Evolutionary conservation across 2,113 vertebrate species (phyloP).

Genomic region (Leucosticte australis): DNA sequence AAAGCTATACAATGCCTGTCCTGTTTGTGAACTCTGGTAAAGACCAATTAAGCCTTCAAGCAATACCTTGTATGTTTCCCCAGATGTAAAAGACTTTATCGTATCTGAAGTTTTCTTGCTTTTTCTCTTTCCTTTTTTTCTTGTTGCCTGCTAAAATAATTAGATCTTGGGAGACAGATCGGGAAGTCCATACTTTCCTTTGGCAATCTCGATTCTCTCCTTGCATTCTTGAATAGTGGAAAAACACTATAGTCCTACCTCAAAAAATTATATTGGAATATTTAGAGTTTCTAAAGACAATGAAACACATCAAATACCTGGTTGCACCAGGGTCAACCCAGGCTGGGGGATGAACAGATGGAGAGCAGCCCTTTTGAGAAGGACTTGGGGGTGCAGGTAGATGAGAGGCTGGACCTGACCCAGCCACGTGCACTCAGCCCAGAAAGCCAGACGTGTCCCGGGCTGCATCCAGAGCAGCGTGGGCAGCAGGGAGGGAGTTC

Average conservation of each 20-base stretch:
- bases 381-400: too few relatives aligned
- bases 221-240: not conserved
- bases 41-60: conserved; percentile 11
- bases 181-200: not conserved
- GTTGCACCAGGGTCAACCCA: not conserved
- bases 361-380: fast-evolving
- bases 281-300: not conserved
- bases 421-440: not conserved
- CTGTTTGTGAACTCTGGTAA: conserved; percentile 34
- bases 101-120: not conserved
- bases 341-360: fast-evolving
- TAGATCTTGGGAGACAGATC: not conserved
- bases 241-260: not conserved
- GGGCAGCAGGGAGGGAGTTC: not conserved
- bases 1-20: not conserved
- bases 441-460: fast-evolving
- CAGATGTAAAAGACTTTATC: not conserved
- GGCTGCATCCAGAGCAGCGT: not conserved
- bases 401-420: not conserved
- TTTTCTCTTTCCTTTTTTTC: not conserved
- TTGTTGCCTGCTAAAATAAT: not conserved
- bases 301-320: not conserved
- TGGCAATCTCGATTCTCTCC: not conserved
- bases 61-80: not conserved
- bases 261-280: not conserved